Conservation (phyloP, 2,888 invertebrate species). For the Disparrhopalites patrizii region DNA sequence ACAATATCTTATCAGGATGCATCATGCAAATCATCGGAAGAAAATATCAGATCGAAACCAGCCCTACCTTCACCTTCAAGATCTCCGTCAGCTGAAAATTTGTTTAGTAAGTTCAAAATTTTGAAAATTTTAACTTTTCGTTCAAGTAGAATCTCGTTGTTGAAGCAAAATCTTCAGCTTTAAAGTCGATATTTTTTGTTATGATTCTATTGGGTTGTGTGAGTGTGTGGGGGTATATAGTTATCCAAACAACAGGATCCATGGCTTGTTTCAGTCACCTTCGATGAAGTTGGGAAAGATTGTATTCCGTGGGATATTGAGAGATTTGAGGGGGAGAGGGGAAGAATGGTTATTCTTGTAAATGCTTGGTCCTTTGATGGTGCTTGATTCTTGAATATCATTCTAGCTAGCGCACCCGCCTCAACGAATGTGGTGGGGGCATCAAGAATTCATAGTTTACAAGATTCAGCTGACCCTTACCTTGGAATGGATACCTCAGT, state of each 20-base stretch:
- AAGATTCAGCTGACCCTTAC: slow-evolving; percentile 24
- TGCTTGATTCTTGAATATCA: too few relatives aligned
- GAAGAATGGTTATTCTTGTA: neutral
- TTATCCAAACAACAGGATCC: too few relatives aligned
- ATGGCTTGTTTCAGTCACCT: too few relatives aligned
- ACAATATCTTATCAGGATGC: slow-evolving; percentile 22
- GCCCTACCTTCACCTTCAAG: slow-evolving; percentile 28
- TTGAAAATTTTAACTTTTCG: neutral
- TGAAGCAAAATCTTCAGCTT: too few relatives aligned
- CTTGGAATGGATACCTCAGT: slow-evolving; percentile 30
- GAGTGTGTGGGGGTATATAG: neutral
- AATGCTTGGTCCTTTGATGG: too few relatives aligned
- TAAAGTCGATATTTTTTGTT: too few relatives aligned
- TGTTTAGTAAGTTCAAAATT: slow-evolving; percentile 11
- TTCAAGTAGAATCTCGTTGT: too few relatives aligned
- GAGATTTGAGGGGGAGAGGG: too few relatives aligned
- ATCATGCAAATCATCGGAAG: slow-evolving; percentile 22
- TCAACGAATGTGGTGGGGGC: slow-evolving; percentile 15
- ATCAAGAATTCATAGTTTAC: slow-evolving; percentile 14
- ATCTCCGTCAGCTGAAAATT: slow-evolving; percentile 30
- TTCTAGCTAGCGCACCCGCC: slow-evolving; percentile 17
- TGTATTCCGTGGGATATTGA: too few relatives aligned
- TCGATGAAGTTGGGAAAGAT: neutral
- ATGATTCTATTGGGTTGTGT: neutral
- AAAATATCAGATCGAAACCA: slow-evolving; percentile 22